Evolutionary conservation across 2,888 invertebrate species (phyloP), one percentile per base, ranked within the genome.

Genomic region (Epiblema foenella): DNA sequence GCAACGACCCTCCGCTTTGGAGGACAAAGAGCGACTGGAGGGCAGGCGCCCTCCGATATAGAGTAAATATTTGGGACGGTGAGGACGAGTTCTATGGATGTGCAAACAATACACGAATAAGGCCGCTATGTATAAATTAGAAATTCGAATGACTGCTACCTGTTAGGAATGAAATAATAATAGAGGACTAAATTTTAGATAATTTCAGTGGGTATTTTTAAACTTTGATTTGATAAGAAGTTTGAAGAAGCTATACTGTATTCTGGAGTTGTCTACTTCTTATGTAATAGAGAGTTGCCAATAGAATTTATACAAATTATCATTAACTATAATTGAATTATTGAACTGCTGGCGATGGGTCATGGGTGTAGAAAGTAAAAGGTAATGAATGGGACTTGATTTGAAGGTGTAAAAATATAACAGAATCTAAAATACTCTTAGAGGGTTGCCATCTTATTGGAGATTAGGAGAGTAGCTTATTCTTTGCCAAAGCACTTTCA

Each of bases 21-120:
- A 83, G 81, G 84, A 87, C 88, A 87, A 86, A 86, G 88, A 84
- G 86, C 82, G 89, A 93, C 93, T 93, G 89, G 80, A 84, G 80
- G 83, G 78, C 77, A 77, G 77, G 78, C 82, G 81, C 78, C 81
- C 79, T 78, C 79, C 81, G 81, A 76, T 88, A 89, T 77, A 90
- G 89, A 89, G 81, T 83, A 89, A 85, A 86, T 81, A 85, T 82
- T 82, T 78, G 79, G 76, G 79, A 85, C 83, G 80, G 74, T 59
- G 63, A 64, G 54, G 58, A 75, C 65, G 52, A 42, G 52, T 29
- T 59, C 69, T 67, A 62, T 71, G 62, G 51, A 67, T 49, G 49
- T 67, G 59, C 59, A 70, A 70, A 62, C 63, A 56, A 69, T 66
- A 62, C 51, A 60, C 69, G 17, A 68, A 69, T 57, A 42, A 57